Evolutionary conservation across 2,113 vertebrate genomes (phyloP).

Genomic region (Ammodytes marinus): DNA sequence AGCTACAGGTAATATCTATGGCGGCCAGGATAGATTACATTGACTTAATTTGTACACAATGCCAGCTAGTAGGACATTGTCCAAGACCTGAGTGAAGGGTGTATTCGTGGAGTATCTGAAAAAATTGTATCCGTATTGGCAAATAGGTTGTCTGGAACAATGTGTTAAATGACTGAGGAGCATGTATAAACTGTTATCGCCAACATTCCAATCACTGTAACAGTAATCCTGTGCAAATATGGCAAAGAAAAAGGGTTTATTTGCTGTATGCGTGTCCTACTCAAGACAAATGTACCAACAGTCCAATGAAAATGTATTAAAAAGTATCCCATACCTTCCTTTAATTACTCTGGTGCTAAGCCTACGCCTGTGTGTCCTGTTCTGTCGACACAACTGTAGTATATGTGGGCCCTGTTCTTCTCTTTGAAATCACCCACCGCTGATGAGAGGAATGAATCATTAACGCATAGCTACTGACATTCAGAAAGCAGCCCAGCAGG

Average conservation of each 20-base stretch:
- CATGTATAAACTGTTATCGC: too few species aligned
- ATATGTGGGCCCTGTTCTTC: background rate
- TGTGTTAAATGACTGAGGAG: too few species aligned
- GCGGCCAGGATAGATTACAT: too few species aligned
- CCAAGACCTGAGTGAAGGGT: too few species aligned
- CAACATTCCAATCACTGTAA: too few species aligned
- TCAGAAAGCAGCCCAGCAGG: background rate
- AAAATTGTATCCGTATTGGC: too few species aligned
- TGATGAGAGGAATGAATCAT: background rate
- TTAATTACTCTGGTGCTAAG: background rate
- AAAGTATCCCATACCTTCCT: background rate
- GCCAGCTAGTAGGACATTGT: too few species aligned
- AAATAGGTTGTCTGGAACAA: too few species aligned
- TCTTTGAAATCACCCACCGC: background rate
- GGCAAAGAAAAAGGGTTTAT: background rate
- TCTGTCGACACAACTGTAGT: background rate
- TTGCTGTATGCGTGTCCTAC: background rate
- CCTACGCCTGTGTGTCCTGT: background rate
- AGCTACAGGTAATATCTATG: too few species aligned
- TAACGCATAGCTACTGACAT: background rate
- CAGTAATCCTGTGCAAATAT: too few species aligned
- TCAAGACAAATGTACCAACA: background rate
- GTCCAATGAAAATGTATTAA: conserved; percentile 18
- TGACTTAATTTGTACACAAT: too few species aligned
- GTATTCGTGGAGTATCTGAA: too few species aligned